A percentile compares a stretch with the other conserved stretches of the same genome.
phyloP scores from a whole-genome alignment of 2,888 invertebrate genomes.

The Drosophila pseudotakahashii region DNA sequence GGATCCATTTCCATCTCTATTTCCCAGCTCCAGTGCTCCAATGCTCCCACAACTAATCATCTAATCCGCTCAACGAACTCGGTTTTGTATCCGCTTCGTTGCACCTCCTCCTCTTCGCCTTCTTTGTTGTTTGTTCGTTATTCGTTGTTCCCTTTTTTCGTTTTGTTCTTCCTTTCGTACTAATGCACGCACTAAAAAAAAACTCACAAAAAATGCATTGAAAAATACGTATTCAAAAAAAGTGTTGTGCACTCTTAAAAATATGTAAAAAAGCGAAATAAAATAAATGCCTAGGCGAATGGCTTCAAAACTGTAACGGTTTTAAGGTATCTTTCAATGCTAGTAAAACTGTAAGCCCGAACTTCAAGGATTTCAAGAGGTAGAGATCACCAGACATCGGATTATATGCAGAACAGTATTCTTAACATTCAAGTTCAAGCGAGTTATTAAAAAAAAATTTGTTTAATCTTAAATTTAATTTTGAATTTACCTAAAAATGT shows the following conservation, averaged over 20 bases:
- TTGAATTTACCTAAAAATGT: too few species aligned
- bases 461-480: too few species aligned
- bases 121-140: constrained; percentile 14
- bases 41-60: constrained; percentile 22
- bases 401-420: too few species aligned
- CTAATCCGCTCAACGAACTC: constrained; percentile 26
- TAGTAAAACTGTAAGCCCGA: neutral
- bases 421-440: too few species aligned
- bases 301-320: constrained; percentile 39
- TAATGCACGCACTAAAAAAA: constrained; percentile 57
- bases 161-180: constrained; percentile 43
- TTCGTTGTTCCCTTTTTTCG: constrained; percentile 27
- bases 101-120: constrained; percentile 17
- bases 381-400: too few species aligned
- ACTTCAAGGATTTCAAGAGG: neutral
- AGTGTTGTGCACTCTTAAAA: constrained; percentile 45
- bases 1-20: too few species aligned
- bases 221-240: constrained; percentile 1
- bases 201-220: constrained; percentile 25
- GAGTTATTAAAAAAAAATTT: too few species aligned
- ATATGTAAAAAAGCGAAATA: constrained; percentile 21
- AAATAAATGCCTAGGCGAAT: constrained; percentile 20
- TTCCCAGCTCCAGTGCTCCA: constrained; percentile 6
- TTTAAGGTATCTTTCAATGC: neutral
- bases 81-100: constrained; percentile 17